Evolutionary conservation across 2,888 invertebrate genomes (phyloP).

Genomic region (Emesis castigata): DNA sequence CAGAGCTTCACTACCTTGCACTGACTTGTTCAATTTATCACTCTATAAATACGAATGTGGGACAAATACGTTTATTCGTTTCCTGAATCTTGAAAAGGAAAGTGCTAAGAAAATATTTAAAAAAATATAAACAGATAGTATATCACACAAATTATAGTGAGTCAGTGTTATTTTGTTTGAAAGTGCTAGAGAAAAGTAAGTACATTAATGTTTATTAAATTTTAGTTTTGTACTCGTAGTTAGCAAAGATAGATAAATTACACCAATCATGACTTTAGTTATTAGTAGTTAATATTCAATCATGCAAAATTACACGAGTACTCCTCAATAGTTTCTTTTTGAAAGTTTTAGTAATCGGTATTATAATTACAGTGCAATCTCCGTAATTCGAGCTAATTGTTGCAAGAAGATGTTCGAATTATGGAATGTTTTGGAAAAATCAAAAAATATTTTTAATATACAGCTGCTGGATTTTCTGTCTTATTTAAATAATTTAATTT

Average conservation of each 20-base stretch:
- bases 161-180: conserved; percentile 30
- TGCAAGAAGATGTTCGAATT: too few species aligned
- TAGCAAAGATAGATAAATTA: conserved; percentile 18
- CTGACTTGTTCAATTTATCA: conserved; percentile 41
- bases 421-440: too few species aligned
- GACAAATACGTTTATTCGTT: conserved; percentile 44
- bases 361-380: too few species aligned
- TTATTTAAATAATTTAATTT: too few species aligned
- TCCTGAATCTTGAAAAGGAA: conserved; percentile 38
- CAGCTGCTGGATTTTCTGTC: background rate
- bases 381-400: too few species aligned
- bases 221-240: conserved; percentile 21
- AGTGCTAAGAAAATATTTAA: conserved; percentile 32
- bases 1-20: conserved; percentile 40
- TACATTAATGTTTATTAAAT: conserved; percentile 20
- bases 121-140: conserved; percentile 26
- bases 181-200: conserved; percentile 26
- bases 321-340: too few species aligned
- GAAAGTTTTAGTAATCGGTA: too few species aligned
- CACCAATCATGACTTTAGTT: conserved; percentile 1
- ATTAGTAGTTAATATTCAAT: background rate
- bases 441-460: too few species aligned
- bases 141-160: conserved; percentile 24
- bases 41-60: conserved; percentile 37
- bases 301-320: too few species aligned